These are phyloP conservation scores for Aphelenchoides fujianensis DNA, from an alignment of 1,140 invertebrate species.

Conservation along the genomic window DNA sequence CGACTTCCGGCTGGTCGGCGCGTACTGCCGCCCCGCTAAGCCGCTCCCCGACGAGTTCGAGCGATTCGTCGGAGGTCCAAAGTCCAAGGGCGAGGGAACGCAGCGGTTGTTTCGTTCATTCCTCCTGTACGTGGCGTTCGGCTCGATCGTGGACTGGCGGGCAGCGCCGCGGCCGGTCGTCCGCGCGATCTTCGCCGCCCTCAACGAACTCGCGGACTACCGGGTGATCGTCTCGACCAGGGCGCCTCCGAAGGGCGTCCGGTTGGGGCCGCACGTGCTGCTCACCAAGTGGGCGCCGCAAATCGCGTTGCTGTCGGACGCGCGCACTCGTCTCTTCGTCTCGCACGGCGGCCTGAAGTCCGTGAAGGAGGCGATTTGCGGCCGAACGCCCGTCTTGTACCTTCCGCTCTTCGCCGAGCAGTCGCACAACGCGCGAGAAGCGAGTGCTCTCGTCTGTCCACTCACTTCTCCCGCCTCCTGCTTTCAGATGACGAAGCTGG, in stretches of 20 bases:
- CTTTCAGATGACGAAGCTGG: conserved; percentile 1
- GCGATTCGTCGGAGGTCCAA: not conserved
- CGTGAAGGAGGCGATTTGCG: conserved; percentile 25
- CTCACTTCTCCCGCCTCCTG: no score
- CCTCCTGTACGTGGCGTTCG: conserved; percentile 15
- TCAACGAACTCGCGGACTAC: conserved; percentile 12
- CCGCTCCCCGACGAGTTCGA: not conserved
- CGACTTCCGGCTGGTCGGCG: conserved; percentile 9
- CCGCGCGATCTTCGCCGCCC: not conserved
- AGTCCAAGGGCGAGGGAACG: conserved; percentile 3
- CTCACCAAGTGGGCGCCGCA: conserved; percentile 13
- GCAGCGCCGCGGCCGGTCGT: conserved; percentile 1
- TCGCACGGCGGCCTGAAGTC: conserved; percentile 12
- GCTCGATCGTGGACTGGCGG: not conserved
- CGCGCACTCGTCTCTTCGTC: not conserved
- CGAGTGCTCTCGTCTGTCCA: no score
- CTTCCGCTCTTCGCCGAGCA: conserved; percentile 14
- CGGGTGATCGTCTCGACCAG: conserved; percentile 11
- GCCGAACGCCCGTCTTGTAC: not conserved
- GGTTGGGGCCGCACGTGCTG: not conserved
- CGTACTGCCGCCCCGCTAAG: conserved; percentile 1
- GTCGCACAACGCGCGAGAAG: not conserved
- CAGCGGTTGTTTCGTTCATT: not conserved
- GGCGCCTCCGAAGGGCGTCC: not conserved
- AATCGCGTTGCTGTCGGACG: not conserved